phyloP scores from a whole-genome alignment of 2,113 vertebrate genomes.

The Xiphophorus couchianus region DNA sequence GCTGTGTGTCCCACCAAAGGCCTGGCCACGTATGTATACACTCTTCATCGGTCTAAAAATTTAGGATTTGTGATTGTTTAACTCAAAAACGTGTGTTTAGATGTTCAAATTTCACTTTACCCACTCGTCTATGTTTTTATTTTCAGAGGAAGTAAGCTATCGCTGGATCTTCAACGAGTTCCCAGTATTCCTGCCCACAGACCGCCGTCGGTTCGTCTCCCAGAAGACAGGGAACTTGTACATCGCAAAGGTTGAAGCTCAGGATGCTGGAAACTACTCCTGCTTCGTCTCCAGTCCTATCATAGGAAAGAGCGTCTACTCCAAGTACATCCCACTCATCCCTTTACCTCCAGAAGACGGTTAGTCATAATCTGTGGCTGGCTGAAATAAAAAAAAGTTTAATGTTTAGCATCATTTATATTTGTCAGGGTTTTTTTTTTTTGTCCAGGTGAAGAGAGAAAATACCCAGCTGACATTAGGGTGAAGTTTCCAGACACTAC shows the following conservation, averaged over 20 bases:
- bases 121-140: not conserved
- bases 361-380: not conserved
- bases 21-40: conserved; percentile 85
- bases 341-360: conserved; percentile 78
- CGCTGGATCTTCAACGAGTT: conserved; percentile 98
- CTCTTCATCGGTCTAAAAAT: not conserved
- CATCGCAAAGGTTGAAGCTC: conserved; percentile 93
- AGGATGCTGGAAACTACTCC: conserved; percentile 95
- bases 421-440: not conserved
- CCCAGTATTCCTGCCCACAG: conserved; percentile 91
- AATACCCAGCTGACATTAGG: conserved; percentile 93
- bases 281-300: conserved; percentile 95
- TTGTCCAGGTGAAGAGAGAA: conserved; percentile 83
- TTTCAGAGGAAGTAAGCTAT: conserved; percentile 90
- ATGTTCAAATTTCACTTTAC: not conserved
- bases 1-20: conserved; percentile 90
- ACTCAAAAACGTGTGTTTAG: not conserved
- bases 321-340: conserved; percentile 92
- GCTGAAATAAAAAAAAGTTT: not conserved
- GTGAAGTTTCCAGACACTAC: conserved; percentile 91
- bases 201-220: conserved; percentile 92
- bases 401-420: not conserved
- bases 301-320: conserved; percentile 95
- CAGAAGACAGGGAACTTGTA: conserved; percentile 96
- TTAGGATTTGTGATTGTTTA: not conserved